phyloP scores from a whole-genome alignment of 23 tunicate genomes.

The Clavelina lepadiformis region DNA sequence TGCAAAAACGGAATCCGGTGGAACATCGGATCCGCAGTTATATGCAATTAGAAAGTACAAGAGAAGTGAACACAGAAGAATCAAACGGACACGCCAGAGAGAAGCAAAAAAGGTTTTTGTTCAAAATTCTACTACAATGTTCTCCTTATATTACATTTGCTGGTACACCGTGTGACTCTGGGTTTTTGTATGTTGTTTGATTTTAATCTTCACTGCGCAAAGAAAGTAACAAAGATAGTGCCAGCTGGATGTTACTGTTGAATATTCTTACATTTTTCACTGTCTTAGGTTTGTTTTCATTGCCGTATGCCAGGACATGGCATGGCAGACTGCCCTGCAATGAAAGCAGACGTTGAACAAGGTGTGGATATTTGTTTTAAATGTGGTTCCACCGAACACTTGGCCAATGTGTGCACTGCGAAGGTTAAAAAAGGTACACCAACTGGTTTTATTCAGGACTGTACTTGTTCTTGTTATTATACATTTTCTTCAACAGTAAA shows the following conservation, averaged over 20 bases:
- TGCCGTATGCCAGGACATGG: conserved; percentile 97
- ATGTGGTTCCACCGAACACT: conserved; percentile 92
- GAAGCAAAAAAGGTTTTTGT: conserved; percentile 53
- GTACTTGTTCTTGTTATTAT: not conserved
- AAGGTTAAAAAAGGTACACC: conserved; percentile 39
- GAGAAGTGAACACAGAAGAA: conserved; percentile 63
- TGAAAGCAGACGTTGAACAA: conserved; percentile 66
- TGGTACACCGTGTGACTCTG: too few relatives aligned
- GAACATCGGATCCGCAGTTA: too few relatives aligned
- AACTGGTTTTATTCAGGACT: not conserved
- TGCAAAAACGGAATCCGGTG: too few relatives aligned
- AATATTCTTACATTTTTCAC: too few relatives aligned
- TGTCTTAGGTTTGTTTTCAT: conserved; percentile 87
- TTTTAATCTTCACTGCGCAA: not conserved
- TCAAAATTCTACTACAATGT: conserved; percentile 6
- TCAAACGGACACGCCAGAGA: conserved; percentile 45
- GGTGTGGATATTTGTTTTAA: conserved; percentile 67
- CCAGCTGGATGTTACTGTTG: too few relatives aligned
- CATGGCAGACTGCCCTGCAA: conserved; percentile 91
- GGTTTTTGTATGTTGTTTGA: not conserved
- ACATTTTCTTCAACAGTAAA: not conserved
- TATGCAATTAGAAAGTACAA: conserved; percentile 68
- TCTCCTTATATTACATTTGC: not conserved
- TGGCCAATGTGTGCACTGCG: conserved; percentile 56
- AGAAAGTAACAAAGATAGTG: too few relatives aligned